phyloP scores from a whole-genome alignment of 2,113 vertebrate species.

The Dromaius novaehollandiae region DNA sequence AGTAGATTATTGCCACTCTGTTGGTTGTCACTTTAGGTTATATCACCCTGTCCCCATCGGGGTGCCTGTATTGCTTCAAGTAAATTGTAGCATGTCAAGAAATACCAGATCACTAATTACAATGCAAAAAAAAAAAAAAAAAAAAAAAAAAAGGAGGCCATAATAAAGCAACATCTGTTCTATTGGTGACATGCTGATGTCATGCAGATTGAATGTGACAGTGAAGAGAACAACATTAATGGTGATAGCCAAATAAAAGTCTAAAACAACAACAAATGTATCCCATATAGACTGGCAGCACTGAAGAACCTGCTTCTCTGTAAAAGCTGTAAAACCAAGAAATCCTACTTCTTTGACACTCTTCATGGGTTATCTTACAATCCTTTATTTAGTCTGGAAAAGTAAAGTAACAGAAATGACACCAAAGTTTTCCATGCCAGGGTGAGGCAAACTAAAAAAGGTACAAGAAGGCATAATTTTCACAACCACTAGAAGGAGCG shows the following conservation, averaged over 20 bases:
- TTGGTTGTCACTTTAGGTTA: slow-evolving; percentile 43
- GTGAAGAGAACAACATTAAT: slow-evolving; percentile 2
- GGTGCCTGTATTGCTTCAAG: slow-evolving; percentile 2
- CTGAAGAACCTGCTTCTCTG: neutral
- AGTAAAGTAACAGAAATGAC: neutral
- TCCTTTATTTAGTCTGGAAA: neutral
- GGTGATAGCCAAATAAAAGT: neutral
- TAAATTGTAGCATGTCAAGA: neutral
- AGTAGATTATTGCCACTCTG: slow-evolving; percentile 18
- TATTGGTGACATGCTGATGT: slow-evolving; percentile 23
- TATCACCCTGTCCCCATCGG: neutral
- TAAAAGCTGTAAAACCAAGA: neutral
- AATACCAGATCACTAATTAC: slow-evolving; percentile 21
- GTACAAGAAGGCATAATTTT: neutral
- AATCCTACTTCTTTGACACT: neutral
- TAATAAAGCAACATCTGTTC: slow-evolving; percentile 38
- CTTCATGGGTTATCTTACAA: neutral
- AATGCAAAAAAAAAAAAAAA: neutral
- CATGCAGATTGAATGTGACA: slow-evolving; percentile 29
- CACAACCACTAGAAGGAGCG: neutral
- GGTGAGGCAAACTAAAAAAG: neutral
- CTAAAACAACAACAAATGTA: neutral
- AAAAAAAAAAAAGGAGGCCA: neutral
- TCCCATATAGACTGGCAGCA: neutral
- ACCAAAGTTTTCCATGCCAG: neutral